Conservation (phyloP, 2,113 vertebrate species). For the Loxodonta africana region DNA sequence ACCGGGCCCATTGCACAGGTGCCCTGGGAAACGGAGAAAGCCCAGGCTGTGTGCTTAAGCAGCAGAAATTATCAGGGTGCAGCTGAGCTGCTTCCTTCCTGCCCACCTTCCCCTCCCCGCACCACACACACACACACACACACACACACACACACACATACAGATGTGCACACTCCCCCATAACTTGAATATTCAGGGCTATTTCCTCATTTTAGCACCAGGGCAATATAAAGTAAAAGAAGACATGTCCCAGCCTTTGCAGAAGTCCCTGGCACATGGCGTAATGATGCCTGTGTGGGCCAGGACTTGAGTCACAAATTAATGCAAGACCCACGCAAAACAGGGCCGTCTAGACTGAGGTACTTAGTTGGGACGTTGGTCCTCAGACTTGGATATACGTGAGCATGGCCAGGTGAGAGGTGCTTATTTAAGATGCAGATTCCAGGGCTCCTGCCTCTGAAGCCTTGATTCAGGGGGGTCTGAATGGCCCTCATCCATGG, state of each 20-base stretch:
- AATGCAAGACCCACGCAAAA: rapidly evolving
- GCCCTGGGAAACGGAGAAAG: not conserved
- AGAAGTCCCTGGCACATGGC: not conserved
- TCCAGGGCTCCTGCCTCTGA: not conserved
- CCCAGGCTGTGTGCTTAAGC: not conserved
- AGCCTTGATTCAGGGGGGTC: not conserved
- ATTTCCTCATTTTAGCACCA: not conserved
- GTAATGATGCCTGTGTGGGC: not conserved
- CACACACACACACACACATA: too few species aligned
- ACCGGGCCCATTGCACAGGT: not conserved
- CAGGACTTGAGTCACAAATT: not conserved
- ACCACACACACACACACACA: too few species aligned
- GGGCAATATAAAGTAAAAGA: not conserved
- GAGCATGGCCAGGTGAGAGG: not conserved
- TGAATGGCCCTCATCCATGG: not conserved
- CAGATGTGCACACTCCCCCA: not conserved
- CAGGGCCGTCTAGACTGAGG: not conserved
- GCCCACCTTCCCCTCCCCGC: not conserved
- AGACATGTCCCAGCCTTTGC: not conserved
- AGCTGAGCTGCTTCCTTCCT: not conserved
- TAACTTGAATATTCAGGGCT: not conserved
- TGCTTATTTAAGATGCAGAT: not conserved
- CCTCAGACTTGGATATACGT: not conserved
- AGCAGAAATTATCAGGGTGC: not conserved
- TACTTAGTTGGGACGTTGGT: not conserved